phyloP scores from a whole-genome alignment of 2,888 invertebrate species.

The Drosophila algonquin region DNA sequence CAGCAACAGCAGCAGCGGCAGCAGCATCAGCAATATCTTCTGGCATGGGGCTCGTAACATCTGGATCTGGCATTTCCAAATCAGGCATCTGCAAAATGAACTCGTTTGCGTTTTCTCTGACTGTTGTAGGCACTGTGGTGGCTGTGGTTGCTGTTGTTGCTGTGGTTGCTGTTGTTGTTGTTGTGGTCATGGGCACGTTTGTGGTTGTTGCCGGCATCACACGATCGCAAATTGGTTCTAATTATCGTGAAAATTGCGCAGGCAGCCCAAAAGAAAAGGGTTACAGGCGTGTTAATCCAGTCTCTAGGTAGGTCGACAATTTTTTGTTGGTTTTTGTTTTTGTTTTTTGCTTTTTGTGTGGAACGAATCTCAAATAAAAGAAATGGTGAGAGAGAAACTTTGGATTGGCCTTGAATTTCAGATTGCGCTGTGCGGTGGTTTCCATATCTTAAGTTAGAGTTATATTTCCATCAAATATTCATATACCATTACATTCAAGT shows the following conservation, averaged over 20 bases:
- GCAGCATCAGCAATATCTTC: constrained; percentile 30
- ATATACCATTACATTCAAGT: constrained; percentile 16
- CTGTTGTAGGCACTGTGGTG: constrained; percentile 32
- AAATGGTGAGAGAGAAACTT: constrained; percentile 44
- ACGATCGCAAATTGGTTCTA: constrained; percentile 57
- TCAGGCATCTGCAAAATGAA: constrained; percentile 73
- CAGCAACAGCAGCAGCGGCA: constrained; percentile 28
- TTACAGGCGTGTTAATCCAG: constrained; percentile 82
- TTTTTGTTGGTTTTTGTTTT: constrained; percentile 35
- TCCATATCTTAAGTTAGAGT: constrained; percentile 22
- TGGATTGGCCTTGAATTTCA: constrained; percentile 63
- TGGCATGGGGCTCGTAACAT: constrained; percentile 13
- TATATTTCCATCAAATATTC: constrained; percentile 19
- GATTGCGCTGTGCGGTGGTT: constrained; percentile 58
- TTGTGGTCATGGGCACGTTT: constrained; percentile 49
- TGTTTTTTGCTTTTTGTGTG: constrained; percentile 47
- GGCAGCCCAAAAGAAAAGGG: constrained; percentile 79
- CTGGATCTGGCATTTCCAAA: constrained; percentile 42
- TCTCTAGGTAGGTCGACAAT: constrained; percentile 53
- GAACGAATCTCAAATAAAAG: constrained; percentile 47
- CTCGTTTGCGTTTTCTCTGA: constrained; percentile 75
- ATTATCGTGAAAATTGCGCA: constrained; percentile 39
- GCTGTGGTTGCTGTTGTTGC: constrained; percentile 21
- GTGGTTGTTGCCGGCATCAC: constrained; percentile 48
- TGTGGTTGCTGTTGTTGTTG: constrained; percentile 12